Evolutionary conservation across 1,140 invertebrate species (phyloP).

Genomic region (Drosophila equinoxialis): DNA sequence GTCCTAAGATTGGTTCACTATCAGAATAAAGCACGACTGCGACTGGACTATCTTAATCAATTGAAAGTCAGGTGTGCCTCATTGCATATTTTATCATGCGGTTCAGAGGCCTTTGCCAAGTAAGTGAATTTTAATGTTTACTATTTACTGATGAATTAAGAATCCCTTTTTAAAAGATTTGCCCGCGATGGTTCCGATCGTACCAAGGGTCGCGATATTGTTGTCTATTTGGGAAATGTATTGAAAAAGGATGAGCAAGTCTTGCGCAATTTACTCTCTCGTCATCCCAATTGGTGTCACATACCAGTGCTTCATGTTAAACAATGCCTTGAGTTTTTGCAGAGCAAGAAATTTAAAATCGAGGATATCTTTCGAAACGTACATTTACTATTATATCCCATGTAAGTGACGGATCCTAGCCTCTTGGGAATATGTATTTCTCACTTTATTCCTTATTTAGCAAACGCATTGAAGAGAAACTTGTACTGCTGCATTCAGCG

Average conservation of each 20-base stretch:
- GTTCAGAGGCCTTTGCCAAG: slow-evolving; percentile 84
- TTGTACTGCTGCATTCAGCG: slow-evolving; percentile 47
- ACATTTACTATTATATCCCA: slow-evolving; percentile 85
- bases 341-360: slow-evolving; percentile 81
- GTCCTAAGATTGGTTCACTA: slow-evolving; percentile 85
- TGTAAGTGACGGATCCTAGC: slow-evolving; percentile 66
- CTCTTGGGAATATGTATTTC: neutral
- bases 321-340: slow-evolving; percentile 84
- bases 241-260: slow-evolving; percentile 60
- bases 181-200: slow-evolving; percentile 84
- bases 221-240: slow-evolving; percentile 75
- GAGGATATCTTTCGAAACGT: slow-evolving; percentile 84
- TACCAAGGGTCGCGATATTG: slow-evolving; percentile 85
- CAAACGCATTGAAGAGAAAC: slow-evolving; percentile 77
- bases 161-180: slow-evolving; percentile 78
- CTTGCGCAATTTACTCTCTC: slow-evolving; percentile 81
- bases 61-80: slow-evolving; percentile 85
- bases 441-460: slow-evolving; percentile 28
- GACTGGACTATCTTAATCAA: slow-evolving; percentile 84
- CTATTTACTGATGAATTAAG: neutral
- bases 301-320: slow-evolving; percentile 84
- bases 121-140: slow-evolving; percentile 60
- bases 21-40: slow-evolving; percentile 84
- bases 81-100: slow-evolving; percentile 84
- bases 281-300: slow-evolving; percentile 85